These are phyloP conservation scores for Eupithecia insigniata DNA, from an alignment of 2,888 invertebrate species.

Conservation along the genomic window DNA sequence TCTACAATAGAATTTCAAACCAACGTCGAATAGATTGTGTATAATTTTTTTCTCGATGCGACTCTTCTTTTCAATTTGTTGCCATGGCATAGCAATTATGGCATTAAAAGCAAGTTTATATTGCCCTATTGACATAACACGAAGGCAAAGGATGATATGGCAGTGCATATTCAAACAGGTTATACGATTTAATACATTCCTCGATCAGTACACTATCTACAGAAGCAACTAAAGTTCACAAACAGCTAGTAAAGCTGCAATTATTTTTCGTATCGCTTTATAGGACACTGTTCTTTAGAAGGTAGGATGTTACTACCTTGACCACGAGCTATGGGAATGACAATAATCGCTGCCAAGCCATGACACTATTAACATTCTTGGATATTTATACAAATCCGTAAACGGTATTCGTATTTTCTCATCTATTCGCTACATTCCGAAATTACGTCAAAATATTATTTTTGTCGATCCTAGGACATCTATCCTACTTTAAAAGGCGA, in stretches of 20 bases:
- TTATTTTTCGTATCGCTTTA: background rate
- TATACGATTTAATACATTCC: constrained; percentile 23
- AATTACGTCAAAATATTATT: constrained; percentile 8
- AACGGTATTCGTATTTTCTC: constrained; percentile 34
- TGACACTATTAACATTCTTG: constrained; percentile 70
- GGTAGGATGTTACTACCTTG: constrained; percentile 73
- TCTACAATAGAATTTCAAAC: background rate
- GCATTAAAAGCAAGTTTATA: background rate
- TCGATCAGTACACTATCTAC: constrained; percentile 10
- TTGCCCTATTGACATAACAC: constrained; percentile 58
- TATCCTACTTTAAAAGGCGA: too few relatives aligned
- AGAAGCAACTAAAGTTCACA: background rate
- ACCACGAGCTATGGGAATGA: constrained; percentile 59
- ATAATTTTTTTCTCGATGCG: background rate
- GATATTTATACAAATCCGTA: constrained; percentile 40
- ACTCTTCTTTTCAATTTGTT: background rate
- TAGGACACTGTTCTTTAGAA: constrained; percentile 12
- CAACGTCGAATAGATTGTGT: background rate
- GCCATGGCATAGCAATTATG: background rate
- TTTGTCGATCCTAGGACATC: background rate
- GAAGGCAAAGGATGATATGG: constrained; percentile 48
- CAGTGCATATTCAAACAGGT: constrained; percentile 58
- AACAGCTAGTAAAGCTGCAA: background rate
- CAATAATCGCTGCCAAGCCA: constrained; percentile 63
- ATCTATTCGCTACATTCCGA: constrained; percentile 46